Conservation (phyloP, 2,797 vertebrate species). For the Danio albolineatus region DNA sequence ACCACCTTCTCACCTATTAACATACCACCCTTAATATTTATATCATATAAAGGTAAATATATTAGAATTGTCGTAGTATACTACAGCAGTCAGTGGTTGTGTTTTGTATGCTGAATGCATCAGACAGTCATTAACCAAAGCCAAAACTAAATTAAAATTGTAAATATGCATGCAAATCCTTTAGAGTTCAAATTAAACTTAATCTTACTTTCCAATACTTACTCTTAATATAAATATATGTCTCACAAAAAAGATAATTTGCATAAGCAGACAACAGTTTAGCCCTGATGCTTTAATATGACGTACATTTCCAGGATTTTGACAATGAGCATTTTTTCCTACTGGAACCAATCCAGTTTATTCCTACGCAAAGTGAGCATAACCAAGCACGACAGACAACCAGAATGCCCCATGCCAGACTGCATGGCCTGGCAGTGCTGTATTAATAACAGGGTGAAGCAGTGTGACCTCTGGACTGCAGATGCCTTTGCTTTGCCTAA, state of each 20-base stretch:
- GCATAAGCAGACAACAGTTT: not conserved
- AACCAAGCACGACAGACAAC: constrained; percentile 14
- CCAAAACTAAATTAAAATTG: not conserved
- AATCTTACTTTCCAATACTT: not conserved
- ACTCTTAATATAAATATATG: not conserved
- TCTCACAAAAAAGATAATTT: not conserved
- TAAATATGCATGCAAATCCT: not conserved
- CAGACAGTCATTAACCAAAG: not conserved
- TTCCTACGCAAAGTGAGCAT: constrained; percentile 18
- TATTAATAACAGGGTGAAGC: constrained; percentile 56
- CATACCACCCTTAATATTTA: not conserved
- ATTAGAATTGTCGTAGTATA: not conserved
- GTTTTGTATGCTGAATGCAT: not conserved
- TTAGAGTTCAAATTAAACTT: not conserved
- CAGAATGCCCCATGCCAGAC: constrained; percentile 34
- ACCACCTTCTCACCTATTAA: too few relatives aligned
- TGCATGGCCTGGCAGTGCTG: constrained; percentile 51
- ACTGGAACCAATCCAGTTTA: not conserved
- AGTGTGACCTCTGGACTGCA: constrained; percentile 42
- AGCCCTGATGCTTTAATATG: not conserved
- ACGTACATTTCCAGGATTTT: not conserved
- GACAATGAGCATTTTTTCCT: not conserved
- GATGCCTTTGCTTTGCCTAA: constrained; percentile 47
- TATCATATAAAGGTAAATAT: not conserved
- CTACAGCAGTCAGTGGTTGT: not conserved